Evolutionary conservation across 1,140 invertebrate species (phyloP).

Genomic region (Drosophila nigrodunni): DNA sequence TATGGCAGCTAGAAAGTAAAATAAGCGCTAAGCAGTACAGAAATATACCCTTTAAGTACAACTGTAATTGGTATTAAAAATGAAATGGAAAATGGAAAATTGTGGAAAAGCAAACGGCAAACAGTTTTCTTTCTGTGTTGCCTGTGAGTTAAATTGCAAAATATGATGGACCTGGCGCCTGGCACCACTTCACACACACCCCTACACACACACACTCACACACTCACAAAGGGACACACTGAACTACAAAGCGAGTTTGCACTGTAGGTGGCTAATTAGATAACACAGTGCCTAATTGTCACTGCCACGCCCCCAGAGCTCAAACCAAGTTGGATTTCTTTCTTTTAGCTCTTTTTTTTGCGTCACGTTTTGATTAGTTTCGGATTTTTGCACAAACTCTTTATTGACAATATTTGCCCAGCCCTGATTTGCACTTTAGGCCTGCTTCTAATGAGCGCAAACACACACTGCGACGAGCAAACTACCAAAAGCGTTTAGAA

Average conservation of each 20-base stretch:
- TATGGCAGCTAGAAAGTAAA: not conserved
- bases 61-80: conserved; percentile 2
- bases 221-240: conserved; percentile 15
- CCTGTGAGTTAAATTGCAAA: conserved; percentile 70
- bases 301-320: conserved; percentile 62
- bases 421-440: conserved; percentile 57
- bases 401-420: conserved; percentile 58
- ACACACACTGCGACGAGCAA: conserved; percentile 5
- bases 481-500: not conserved
- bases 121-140: conserved; percentile 29
- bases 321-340: conserved; percentile 5
- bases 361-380: conserved; percentile 46
- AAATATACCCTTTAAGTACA: too few species aligned
- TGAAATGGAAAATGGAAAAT: conserved; percentile 39
- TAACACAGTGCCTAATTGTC: conserved; percentile 73
- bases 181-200: conserved; percentile 72
- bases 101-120: conserved; percentile 47
- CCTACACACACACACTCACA: conserved; percentile 8
- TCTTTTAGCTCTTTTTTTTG: conserved; percentile 4
- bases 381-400: conserved; percentile 22
- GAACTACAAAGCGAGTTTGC: conserved; percentile 16
- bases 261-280: conserved; percentile 74
- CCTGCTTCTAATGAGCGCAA: conserved; percentile 21
- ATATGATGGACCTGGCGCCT: conserved; percentile 76
- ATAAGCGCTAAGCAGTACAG: not conserved